Evolutionary conservation across 2,888 invertebrate genomes (phyloP).

Genomic region (Athalia cordata): DNA sequence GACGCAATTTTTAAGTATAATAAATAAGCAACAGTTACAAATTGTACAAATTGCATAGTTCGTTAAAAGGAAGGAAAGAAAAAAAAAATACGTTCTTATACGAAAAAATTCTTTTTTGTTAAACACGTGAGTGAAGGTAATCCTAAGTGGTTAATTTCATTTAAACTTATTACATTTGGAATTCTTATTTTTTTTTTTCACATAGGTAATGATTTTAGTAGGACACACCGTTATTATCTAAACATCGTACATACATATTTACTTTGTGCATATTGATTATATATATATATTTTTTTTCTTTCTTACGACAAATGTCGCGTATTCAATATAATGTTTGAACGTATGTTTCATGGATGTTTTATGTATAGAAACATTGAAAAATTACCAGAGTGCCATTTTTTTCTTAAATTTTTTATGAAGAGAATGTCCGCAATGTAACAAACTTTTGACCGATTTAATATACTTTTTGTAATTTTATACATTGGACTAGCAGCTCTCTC

Average conservation of each 20-base stretch:
- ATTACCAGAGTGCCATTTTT: conserved; percentile 16
- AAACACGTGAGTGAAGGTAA: background rate
- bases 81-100: background rate
- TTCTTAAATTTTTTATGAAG: background rate
- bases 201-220: too few species aligned
- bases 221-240: too few species aligned
- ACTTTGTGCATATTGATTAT: too few species aligned
- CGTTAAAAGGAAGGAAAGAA: background rate
- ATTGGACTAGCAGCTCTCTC: too few species aligned
- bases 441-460: conserved; percentile 38
- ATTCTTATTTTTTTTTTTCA: too few species aligned
- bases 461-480: background rate
- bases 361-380: background rate
- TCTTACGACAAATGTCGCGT: too few species aligned
- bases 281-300: too few species aligned
- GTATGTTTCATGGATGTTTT: too few species aligned
- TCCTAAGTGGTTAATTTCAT: too few species aligned
- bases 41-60: conserved; percentile 31
- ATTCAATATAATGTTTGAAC: too few species aligned
- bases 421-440: background rate
- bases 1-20: conserved; percentile 25
- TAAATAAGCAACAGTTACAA: conserved; percentile 24
- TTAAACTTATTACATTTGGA: too few species aligned
- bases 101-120: background rate
- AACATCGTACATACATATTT: too few species aligned